Percentiles rank a stretch among this genome's conserved stretches.
Conservation (phyloP, 2,113 vertebrate species). For the Ariopsis seemanni region DNA sequence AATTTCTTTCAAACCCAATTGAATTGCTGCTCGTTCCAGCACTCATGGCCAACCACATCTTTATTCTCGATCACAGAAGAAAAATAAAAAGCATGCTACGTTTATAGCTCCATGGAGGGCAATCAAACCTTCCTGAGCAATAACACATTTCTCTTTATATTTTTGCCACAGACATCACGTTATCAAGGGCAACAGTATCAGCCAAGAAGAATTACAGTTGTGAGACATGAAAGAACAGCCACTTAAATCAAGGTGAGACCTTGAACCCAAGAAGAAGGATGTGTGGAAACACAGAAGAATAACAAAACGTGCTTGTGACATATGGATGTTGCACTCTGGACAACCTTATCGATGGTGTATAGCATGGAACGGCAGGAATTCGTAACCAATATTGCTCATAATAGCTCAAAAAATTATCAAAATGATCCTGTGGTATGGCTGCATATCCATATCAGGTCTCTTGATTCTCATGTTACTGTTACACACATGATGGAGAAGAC, state of each 20-base stretch:
- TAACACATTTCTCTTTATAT: slow-evolving; percentile 37
- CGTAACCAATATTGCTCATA: slow-evolving; percentile 6
- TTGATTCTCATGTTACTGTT: not conserved
- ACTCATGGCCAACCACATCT: not conserved
- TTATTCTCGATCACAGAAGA: not conserved
- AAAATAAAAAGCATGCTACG: not conserved
- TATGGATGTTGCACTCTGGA: not conserved
- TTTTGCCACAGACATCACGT: not conserved
- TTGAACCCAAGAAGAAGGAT: not conserved
- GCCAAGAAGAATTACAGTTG: slow-evolving; percentile 4
- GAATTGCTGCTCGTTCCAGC: not conserved
- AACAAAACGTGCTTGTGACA: not conserved
- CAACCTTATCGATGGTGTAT: not conserved
- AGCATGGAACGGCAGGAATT: not conserved
- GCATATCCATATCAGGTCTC: not conserved
- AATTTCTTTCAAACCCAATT: not conserved
- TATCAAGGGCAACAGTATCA: not conserved
- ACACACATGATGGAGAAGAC: not conserved
- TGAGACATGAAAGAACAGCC: not conserved
- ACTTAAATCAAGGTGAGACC: not conserved
- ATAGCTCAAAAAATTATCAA: slow-evolving; percentile 18
- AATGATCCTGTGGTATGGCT: not conserved
- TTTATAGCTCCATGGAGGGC: not conserved
- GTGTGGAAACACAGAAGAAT: slow-evolving; percentile 2
- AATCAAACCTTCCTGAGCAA: slow-evolving; percentile 23